A percentile compares a stretch with the other conserved stretches of the same genome.
Evolutionary conservation across 53 echinoderm and acorn worm species (phyloP).

Genomic region (Luidia sarsii): DNA sequence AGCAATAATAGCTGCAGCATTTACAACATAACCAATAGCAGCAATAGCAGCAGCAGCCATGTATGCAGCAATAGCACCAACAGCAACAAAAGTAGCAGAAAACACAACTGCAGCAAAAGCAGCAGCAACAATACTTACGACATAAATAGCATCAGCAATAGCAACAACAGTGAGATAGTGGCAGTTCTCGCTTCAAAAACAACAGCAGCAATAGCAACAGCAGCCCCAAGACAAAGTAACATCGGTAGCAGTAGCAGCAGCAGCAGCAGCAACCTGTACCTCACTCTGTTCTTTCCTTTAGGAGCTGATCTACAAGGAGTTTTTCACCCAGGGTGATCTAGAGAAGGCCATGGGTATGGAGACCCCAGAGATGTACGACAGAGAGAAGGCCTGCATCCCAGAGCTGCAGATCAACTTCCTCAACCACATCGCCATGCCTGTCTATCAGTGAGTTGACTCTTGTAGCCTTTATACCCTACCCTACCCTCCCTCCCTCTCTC

Average conservation of each 20-base stretch:
- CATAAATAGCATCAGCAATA: too few relatives aligned
- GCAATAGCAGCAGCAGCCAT: too few relatives aligned
- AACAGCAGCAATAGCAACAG: too few relatives aligned
- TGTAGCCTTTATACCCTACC: background rate
- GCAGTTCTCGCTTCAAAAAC: too few relatives aligned
- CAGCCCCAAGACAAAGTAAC: too few relatives aligned
- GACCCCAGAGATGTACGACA: slow-evolving; percentile 96
- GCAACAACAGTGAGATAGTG: too few relatives aligned
- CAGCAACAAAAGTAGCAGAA: too few relatives aligned
- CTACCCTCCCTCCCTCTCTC: background rate
- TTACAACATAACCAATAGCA: too few relatives aligned
- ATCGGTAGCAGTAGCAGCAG: background rate
- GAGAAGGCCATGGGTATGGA: slow-evolving; percentile 98
- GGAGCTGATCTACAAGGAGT: slow-evolving; percentile 98
- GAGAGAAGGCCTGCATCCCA: slow-evolving; percentile 99
- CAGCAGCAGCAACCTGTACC: background rate
- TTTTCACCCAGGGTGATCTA: slow-evolving; percentile 97
- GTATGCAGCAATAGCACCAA: too few relatives aligned
- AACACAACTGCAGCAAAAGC: too few relatives aligned
- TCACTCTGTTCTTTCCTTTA: slow-evolving; percentile 20
- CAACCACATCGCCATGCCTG: slow-evolving; percentile 92
- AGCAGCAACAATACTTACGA: too few relatives aligned
- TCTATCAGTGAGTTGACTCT: slow-evolving; percentile 79
- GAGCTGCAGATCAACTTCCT: slow-evolving; percentile 97
- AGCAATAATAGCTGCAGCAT: too few relatives aligned